Percentiles rank a stretch among this genome's conserved stretches.
These are phyloP conservation scores for Drosophila sechellia DNA, from an alignment of 1,140 invertebrate species.

Conservation along the genomic window DNA sequence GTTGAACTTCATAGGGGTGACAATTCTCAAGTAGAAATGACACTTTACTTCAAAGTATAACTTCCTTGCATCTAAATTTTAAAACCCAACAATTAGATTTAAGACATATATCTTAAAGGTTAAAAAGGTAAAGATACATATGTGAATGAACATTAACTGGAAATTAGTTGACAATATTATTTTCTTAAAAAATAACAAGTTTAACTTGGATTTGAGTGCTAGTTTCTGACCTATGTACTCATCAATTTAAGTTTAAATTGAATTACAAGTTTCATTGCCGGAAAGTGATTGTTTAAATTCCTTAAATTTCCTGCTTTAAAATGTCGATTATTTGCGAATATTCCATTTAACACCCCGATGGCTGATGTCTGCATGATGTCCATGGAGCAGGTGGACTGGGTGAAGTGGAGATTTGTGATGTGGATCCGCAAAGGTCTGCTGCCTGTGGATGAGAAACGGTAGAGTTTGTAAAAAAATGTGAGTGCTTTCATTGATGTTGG, in stretches of 20 bases:
- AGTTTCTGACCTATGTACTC: no score
- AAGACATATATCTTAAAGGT: no score
- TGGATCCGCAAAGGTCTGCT: conserved; percentile 40
- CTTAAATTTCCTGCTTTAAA: conserved; percentile 18
- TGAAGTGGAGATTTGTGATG: not conserved
- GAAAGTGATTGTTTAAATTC: conserved; percentile 19
- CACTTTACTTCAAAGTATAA: not conserved
- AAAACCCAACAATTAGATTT: no score
- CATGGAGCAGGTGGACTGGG: conserved; percentile 21
- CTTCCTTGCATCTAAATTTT: no score
- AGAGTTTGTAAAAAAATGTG: conserved; percentile 37
- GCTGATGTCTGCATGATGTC: conserved; percentile 13
- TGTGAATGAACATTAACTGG: no score
- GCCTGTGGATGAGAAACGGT: conserved; percentile 30
- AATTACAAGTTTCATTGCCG: not conserved
- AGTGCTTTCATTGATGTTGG: conserved; percentile 58
- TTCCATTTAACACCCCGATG: conserved; percentile 31
- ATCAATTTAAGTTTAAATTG: not conserved
- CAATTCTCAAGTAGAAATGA: no score
- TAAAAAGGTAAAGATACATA: no score
- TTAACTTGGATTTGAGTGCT: no score
- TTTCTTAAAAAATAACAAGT: no score
- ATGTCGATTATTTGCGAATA: conserved; percentile 29
- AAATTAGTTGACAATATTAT: no score
- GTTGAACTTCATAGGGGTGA: not conserved